Evolutionary conservation across 2,888 invertebrate genomes (phyloP).

Genomic region (Lampropteryx suffumata): DNA sequence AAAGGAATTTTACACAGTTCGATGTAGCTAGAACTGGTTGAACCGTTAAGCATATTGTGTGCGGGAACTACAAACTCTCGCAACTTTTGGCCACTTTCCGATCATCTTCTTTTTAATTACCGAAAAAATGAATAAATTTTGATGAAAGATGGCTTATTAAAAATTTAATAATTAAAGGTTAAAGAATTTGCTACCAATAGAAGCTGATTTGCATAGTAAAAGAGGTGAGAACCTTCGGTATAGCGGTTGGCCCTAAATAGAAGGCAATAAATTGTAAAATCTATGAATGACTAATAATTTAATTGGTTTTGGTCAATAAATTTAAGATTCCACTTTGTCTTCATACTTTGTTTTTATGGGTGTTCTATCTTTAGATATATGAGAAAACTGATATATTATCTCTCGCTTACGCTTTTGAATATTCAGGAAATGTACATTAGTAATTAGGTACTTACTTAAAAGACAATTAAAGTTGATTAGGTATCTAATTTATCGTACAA

Average conservation of each 20-base stretch:
- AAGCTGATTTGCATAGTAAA: conserved; percentile 28
- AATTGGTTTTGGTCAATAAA: conserved; percentile 17
- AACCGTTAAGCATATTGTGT: conserved; percentile 66
- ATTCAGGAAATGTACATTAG: background rate
- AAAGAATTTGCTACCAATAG: conserved; percentile 15
- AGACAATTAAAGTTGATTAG: too few relatives aligned
- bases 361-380: conserved; percentile 3
- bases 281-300: conserved; percentile 19
- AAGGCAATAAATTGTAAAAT: conserved; percentile 25
- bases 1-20: conserved; percentile 66
- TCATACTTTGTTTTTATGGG: conserved; percentile 3
- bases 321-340: conserved; percentile 7
- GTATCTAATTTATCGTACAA: too few relatives aligned
- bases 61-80: conserved; percentile 41
- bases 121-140: conserved; percentile 10
- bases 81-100: conserved; percentile 36
- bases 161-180: conserved; percentile 21
- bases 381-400: background rate
- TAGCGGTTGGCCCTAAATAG: conserved; percentile 31
- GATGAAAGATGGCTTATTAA: conserved; percentile 20
- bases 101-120: conserved; percentile 16
- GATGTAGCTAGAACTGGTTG: conserved; percentile 56
- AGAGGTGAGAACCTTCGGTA: conserved; percentile 20
- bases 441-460: too few relatives aligned
- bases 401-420: background rate